Conservation (phyloP, 2,888 invertebrate species). For the Machimus atricapillus region DNA sequence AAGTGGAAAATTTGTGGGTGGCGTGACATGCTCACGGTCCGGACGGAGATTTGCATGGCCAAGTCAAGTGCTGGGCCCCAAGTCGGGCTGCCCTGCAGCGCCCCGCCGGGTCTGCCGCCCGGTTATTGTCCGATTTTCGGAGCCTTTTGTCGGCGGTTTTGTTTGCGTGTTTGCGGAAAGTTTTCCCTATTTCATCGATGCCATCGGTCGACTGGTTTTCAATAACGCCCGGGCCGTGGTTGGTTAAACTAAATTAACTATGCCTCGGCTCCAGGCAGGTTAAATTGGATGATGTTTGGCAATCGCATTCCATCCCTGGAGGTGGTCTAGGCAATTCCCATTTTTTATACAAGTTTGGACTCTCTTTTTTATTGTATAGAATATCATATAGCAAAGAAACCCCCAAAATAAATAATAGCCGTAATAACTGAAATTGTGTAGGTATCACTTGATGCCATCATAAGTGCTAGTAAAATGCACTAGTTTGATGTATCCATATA, state of each 20-base stretch:
- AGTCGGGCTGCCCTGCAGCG: background rate
- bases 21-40: constrained; percentile 31
- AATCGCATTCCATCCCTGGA: background rate
- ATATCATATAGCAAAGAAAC: too few relatives aligned
- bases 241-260: background rate
- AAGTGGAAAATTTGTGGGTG: constrained; percentile 47
- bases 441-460: too few relatives aligned
- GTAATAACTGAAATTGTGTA: too few relatives aligned
- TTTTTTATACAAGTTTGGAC: background rate
- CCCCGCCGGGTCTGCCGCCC: background rate
- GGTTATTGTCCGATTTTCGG: constrained; percentile 36
- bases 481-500: too few relatives aligned
- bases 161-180: constrained; percentile 43
- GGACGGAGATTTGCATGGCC: constrained; percentile 11
- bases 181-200: constrained; percentile 44
- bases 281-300: background rate
- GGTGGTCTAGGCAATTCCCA: background rate
- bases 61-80: background rate
- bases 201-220: constrained; percentile 34
- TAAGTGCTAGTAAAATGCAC: too few relatives aligned
- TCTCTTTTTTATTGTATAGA: background rate
- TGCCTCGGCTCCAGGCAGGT: background rate
- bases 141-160: constrained; percentile 16
- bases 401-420: too few relatives aligned
- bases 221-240: constrained; percentile 12